phyloP scores from a whole-genome alignment of 2,113 vertebrate genomes.

The Poecilia latipinna region DNA sequence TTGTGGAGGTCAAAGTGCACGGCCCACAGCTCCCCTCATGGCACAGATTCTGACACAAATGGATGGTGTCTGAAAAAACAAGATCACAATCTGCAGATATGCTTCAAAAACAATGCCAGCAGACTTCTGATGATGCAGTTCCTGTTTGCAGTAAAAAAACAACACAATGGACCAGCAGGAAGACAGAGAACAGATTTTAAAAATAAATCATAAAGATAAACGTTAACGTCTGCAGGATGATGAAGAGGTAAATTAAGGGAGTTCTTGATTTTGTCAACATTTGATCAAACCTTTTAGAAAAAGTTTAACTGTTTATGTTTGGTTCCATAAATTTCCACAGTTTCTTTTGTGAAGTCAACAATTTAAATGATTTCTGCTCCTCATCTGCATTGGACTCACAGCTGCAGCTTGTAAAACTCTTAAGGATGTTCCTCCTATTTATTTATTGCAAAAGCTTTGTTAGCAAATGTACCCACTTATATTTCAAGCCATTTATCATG shows the following conservation, averaged over 20 bases:
- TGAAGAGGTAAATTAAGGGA: neutral
- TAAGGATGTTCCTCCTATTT: too few species aligned
- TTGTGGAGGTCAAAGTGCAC: slow-evolving; percentile 90
- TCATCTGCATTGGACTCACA: too few species aligned
- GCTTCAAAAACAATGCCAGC: slow-evolving; percentile 1
- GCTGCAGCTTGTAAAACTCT: too few species aligned
- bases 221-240: neutral
- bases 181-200: slow-evolving; percentile 1
- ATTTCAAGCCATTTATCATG: too few species aligned
- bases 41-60: slow-evolving; percentile 93
- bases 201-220: slow-evolving; percentile 1
- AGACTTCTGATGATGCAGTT: neutral
- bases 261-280: too few species aligned
- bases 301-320: too few species aligned
- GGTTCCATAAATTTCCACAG: too few species aligned
- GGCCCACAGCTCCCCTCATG: slow-evolving; percentile 93
- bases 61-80: slow-evolving; percentile 84
- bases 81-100: neutral
- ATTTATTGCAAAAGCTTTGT: too few species aligned
- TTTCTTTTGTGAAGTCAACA: too few species aligned
- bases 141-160: slow-evolving; percentile 13
- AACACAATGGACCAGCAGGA: neutral
- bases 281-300: too few species aligned
- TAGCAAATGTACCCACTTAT: too few species aligned
- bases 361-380: too few species aligned